Conservation (phyloP, 2,888 invertebrate species). For the Rhamphomyia laevipes region DNA sequence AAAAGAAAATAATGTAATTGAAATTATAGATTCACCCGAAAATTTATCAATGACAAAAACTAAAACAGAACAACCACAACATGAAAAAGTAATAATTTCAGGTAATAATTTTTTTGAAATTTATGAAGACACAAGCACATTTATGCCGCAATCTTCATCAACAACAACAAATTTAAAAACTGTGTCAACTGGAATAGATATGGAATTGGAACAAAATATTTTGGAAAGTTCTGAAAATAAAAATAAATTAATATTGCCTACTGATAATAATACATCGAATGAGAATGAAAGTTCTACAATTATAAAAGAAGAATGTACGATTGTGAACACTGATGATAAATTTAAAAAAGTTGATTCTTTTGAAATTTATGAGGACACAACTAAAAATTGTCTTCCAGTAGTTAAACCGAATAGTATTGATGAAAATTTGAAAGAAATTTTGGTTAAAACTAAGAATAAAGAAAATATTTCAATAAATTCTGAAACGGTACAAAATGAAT, state of each 20-base stretch:
- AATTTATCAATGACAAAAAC: not conserved
- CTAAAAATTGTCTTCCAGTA: not conserved
- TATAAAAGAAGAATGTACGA: too few relatives aligned
- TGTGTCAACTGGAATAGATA: too few relatives aligned
- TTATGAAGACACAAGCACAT: conserved; percentile 4
- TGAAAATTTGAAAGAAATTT: not conserved
- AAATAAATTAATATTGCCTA: too few relatives aligned
- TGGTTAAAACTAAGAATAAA: not conserved
- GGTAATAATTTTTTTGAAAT: conserved; percentile 7
- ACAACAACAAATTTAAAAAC: too few relatives aligned
- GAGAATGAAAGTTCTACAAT: too few relatives aligned
- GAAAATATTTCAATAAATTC: not conserved
- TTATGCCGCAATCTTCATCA: not conserved
- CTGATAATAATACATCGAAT: too few relatives aligned
- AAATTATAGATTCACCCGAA: too few relatives aligned
- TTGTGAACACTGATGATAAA: not conserved
- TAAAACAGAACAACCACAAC: not conserved
- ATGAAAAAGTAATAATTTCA: not conserved
- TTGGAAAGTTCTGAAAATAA: too few relatives aligned
- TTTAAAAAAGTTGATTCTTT: not conserved
- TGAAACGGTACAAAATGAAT: not conserved
- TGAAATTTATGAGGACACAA: not conserved
- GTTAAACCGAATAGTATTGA: not conserved
- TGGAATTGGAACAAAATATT: too few relatives aligned
- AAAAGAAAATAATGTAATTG: too few relatives aligned